A percentile compares a stretch with the other conserved stretches of the same genome.
phyloP scores from a whole-genome alignment of 1,140 invertebrate genomes.

The Probaryconus sp. region DNA sequence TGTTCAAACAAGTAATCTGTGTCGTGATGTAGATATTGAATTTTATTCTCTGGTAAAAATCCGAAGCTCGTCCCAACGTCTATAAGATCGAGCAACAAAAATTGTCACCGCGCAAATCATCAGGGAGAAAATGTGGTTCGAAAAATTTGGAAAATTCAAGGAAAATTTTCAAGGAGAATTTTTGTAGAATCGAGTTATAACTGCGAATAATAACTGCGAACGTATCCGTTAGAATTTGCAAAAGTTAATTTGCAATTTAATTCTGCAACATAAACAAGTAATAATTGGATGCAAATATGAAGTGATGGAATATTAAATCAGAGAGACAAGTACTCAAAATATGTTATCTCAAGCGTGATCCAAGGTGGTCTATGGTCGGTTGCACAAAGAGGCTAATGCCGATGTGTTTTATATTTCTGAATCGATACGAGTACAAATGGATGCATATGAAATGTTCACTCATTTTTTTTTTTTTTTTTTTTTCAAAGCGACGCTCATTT shows the following conservation, averaged over 20 bases:
- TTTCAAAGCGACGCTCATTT: too few relatives aligned
- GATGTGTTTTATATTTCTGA: constrained; percentile 44
- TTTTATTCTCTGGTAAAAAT: constrained; percentile 16
- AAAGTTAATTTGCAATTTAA: too few relatives aligned
- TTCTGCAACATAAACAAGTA: too few relatives aligned
- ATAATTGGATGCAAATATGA: constrained; percentile 15
- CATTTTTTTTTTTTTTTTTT: background rate
- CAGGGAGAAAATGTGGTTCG: too few relatives aligned
- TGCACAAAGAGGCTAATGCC: constrained; percentile 58
- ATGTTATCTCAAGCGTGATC: constrained; percentile 43
- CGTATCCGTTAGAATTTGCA: too few relatives aligned
- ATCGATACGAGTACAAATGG: background rate
- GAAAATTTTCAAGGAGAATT: too few relatives aligned
- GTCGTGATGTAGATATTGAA: constrained; percentile 32
- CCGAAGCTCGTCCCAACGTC: background rate
- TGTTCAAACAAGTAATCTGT: constrained; percentile 45
- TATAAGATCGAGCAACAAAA: too few relatives aligned
- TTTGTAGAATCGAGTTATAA: too few relatives aligned
- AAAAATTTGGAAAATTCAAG: too few relatives aligned
- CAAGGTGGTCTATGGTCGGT: constrained; percentile 47
- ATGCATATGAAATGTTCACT: constrained; percentile 26
- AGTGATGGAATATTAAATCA: background rate
- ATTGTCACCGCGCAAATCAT: too few relatives aligned
- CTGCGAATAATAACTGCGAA: too few relatives aligned
- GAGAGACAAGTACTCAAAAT: constrained; percentile 33